Base-by-base conservation (phyloP, 2,888 invertebrate genomes). In the Archips crataeganus region DNA sequence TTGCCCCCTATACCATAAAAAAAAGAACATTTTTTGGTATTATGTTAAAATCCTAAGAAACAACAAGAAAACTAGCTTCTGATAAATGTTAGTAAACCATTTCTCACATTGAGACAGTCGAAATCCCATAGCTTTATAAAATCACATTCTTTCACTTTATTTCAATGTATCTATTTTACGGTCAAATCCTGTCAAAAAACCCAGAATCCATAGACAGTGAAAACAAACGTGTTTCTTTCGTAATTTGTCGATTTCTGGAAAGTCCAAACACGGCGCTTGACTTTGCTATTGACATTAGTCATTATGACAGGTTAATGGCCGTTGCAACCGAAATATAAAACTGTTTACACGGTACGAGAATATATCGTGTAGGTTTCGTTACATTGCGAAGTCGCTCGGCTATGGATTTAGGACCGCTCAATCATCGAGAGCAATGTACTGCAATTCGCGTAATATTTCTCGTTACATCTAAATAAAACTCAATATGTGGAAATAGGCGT, bases 241-340 rank as follows among this genome's bases (percentile, higher is more conserved):
- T 36, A 65, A 71, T 60, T 10, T 15, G 36, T 3, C 3, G 11
- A n/a, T 36, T 36, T 49, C 32, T 68, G 63, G 39, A 57, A 73
- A 73, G 57, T n/a, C 72, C 72, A 39, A 42, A 57, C 45, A 49
- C 60, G 54, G 51, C 47, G 15, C 45, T 36, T 51, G 49, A 51
- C 36, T 65, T 65, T 65, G 64, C 1, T 72, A 59, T 68, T 68
- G 68, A 59, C 57, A 32, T 45, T 68, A 32, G 9, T 23, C 62
- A 67, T 68, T 57, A 57, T 61, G 54, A 47, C 68, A 63, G 72
- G 72, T 68, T 68, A 63, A 49, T 47, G 67, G 54, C 63, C 67
- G 39, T 13, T 36, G 60, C 39, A 15, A 4, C 34, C 47, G 63
- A 47, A 45, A 13, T 34, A 34, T 63, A 39, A 39, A 39, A 39